Evolutionary conservation across 2,797 vertebrate genomes (phyloP).

Genomic region (Chaetophractus vellerosus): DNA sequence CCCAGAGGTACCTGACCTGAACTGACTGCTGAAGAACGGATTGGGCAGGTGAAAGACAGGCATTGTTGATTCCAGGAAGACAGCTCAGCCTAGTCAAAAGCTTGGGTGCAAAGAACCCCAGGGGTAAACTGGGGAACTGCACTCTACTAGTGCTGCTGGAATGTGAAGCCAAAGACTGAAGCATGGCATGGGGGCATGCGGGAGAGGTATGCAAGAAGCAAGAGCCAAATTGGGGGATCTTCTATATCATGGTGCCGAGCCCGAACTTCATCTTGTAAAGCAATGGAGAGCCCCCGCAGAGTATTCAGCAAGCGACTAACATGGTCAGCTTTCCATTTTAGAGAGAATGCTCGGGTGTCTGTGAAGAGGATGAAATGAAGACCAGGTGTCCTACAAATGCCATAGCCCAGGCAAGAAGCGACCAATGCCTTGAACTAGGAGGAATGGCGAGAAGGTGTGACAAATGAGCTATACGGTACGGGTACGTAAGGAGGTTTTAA

Average conservation of each 20-base stretch:
- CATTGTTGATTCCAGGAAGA: neutral
- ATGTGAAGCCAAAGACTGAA: neutral
- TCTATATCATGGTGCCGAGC: rapidly evolving
- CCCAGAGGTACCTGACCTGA: neutral
- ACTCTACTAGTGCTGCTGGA: neutral
- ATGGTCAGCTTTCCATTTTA: neutral
- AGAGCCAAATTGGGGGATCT: neutral
- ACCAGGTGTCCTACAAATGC: neutral
- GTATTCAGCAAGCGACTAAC: neutral
- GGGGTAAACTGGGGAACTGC: rapidly evolving
- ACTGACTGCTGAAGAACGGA: neutral
- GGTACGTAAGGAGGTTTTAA: neutral
- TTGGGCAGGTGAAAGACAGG: neutral
- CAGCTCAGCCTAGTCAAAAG: neutral
- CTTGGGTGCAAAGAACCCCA: neutral
- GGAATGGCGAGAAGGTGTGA: neutral
- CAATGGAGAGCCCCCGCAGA: neutral
- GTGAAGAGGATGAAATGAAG: neutral
- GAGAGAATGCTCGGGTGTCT: rapidly evolving
- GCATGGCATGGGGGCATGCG: neutral
- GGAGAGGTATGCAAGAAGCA: neutral
- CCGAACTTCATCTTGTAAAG: neutral
- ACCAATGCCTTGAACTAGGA: neutral
- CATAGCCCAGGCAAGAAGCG: neutral
- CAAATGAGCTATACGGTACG: neutral